Percentiles rank a stretch among this genome's conserved stretches.
These are phyloP conservation scores for Sebastes jordani DNA, from an alignment of 2,797 vertebrate species.

Conservation along the genomic window DNA sequence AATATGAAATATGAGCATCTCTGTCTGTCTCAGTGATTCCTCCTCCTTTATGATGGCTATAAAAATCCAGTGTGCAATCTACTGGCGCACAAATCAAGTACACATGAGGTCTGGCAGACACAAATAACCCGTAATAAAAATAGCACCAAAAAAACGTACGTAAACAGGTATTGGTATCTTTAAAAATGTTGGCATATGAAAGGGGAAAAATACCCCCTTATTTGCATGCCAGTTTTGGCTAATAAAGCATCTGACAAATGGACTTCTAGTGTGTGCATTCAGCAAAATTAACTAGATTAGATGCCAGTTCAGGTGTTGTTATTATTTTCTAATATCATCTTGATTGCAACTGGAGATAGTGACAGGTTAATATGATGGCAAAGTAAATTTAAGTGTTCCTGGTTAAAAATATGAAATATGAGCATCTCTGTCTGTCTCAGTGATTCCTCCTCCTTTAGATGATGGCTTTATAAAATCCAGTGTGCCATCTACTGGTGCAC, in stretches of 20 bases:
- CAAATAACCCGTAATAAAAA: conserved; percentile 23
- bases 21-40: conserved; percentile 3
- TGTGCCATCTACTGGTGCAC: conserved; percentile 67
- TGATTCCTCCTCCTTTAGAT: conserved; percentile 1
- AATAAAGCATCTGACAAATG: background rate
- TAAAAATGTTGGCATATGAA: background rate
- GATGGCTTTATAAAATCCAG: conserved; percentile 27
- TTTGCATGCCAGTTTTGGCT: background rate
- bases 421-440: background rate
- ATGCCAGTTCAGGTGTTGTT: background rate
- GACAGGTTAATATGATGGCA: background rate
- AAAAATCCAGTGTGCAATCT: conserved; percentile 62
- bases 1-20: background rate
- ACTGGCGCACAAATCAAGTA: conserved; percentile 49
- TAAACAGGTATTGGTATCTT: background rate
- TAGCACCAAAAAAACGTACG: background rate
- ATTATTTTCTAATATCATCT: background rate
- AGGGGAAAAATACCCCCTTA: background rate
- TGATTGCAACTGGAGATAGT: background rate
- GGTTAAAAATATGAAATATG: background rate
- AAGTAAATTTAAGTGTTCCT: background rate
- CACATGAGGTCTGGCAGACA: conserved; percentile 17
- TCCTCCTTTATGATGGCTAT: conserved; percentile 6
- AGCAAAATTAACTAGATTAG: background rate
- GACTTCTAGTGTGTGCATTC: background rate